Conservation (phyloP, 2,797 vertebrate species). For the Merluccius polli region DNA sequence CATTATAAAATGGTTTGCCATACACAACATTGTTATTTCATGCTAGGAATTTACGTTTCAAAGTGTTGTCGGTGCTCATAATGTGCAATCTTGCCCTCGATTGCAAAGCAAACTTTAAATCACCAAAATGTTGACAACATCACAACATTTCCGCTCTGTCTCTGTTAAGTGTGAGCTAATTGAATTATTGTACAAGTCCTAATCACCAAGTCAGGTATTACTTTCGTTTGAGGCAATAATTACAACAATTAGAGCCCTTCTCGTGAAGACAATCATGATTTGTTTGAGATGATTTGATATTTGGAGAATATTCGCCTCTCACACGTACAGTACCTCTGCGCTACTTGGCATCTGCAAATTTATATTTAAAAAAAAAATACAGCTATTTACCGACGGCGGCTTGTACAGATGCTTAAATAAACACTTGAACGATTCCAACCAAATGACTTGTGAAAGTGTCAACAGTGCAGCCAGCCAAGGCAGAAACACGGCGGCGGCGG, state of each 20-base stretch:
- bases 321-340: background rate
- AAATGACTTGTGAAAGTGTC: conserved; percentile 30
- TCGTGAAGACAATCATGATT: background rate
- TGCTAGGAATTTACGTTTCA: too few relatives aligned
- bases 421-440: background rate
- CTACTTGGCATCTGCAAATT: background rate
- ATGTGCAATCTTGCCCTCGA: background rate
- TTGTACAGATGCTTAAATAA: conserved; percentile 4
- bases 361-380: background rate
- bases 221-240: background rate
- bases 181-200: conserved; percentile 24
- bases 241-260: background rate
- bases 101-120: background rate
- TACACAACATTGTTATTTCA: too few relatives aligned
- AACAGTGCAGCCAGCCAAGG: background rate
- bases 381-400: background rate
- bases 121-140: background rate
- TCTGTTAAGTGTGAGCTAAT: conserved; percentile 48
- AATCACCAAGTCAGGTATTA: background rate
- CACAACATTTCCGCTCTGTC: conserved; percentile 3
- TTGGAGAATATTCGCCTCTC: background rate
- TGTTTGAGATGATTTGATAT: background rate
- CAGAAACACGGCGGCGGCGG: background rate
- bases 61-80: too few relatives aligned
- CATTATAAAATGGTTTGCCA: too few relatives aligned